Evolutionary conservation across 1,140 invertebrate genomes (phyloP), one percentile per base, ranked within the genome.

Genomic region (Nilaparvata lugens): DNA sequence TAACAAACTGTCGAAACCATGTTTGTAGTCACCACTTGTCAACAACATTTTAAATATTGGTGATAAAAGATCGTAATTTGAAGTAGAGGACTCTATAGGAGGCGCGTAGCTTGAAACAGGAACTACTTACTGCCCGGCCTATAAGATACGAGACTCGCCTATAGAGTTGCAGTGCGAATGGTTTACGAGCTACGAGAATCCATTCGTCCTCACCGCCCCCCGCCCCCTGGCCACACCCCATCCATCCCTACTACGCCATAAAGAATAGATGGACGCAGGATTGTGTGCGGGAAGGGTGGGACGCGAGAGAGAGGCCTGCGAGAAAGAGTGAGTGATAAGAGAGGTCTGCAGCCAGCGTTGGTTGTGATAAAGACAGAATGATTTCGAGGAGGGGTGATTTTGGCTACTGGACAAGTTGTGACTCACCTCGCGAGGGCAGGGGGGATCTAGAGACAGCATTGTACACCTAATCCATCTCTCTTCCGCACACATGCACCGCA

Each of bases 221-320:
- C 45, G 4, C 16, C 4, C 4, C 45, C 14, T 4, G 16, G 16
- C 45, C 45, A 48, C 16, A 48, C 31, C 31, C 31, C 31, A 48
- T 48, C 45, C 21, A 48, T 48, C 45, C 45, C 45, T 48, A 19
- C 45, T 48, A 18, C 45, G 45, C 45, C 45, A 48, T 48, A 48
- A 48, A 48, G 45, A 48, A 48, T 48, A 48, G 45, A 48, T 48
- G 45, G 45, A 48, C 45, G 45, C 45, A 35, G 31, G 31, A 35
- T 35, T 35, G 31, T 35, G 31, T 35, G 28, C 28, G 28, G 28
- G 28, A 28, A 28, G 28, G 28, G 28, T 28, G 28, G 1, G 45
- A 16, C 2, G 21, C 13, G 45, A 18, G 45, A 5, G 45, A 18
- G 45, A 48, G 5, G 18, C 18, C 5, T 2, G 4, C 14, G 45